phyloP scores from a whole-genome alignment of 2,797 vertebrate genomes.

The Rachycentron canadum region DNA sequence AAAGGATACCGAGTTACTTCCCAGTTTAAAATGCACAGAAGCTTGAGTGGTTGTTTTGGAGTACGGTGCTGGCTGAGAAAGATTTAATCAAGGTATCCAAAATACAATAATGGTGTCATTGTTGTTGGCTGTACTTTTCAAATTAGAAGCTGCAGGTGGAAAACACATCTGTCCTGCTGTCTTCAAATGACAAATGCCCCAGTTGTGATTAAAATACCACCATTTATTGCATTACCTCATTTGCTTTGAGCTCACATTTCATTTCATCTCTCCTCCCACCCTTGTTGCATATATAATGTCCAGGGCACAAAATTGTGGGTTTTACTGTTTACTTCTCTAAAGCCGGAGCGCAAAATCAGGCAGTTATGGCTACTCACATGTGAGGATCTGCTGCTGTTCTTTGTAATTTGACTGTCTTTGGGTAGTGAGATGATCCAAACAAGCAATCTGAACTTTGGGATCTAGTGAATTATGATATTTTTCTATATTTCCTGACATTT shows the following conservation, averaged over 20 bases:
- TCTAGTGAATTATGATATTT: background rate
- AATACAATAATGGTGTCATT: constrained; percentile 16
- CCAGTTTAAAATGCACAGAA: background rate
- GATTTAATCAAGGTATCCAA: constrained; percentile 14
- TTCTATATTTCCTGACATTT: background rate
- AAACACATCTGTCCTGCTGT: constrained; percentile 8
- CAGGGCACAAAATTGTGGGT: background rate
- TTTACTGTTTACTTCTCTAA: background rate
- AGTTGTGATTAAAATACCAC: background rate
- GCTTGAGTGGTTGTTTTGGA: constrained; percentile 6
- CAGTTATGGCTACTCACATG: too few species aligned
- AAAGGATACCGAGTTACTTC: background rate
- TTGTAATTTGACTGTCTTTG: background rate
- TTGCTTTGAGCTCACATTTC: too few species aligned
- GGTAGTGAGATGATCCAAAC: background rate
- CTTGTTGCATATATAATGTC: background rate
- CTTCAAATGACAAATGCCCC: too few species aligned
- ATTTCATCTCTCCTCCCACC: background rate
- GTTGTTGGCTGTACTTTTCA: constrained; percentile 31
- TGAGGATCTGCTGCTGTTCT: too few species aligned
- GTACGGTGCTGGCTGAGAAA: constrained; percentile 1
- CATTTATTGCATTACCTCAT: background rate
- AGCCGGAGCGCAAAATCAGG: background rate
- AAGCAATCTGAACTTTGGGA: background rate
- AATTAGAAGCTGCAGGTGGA: constrained; percentile 20